phyloP scores from a whole-genome alignment of 53 echinoderm and acorn worm genomes.

The Glandiceps talaboti region DNA sequence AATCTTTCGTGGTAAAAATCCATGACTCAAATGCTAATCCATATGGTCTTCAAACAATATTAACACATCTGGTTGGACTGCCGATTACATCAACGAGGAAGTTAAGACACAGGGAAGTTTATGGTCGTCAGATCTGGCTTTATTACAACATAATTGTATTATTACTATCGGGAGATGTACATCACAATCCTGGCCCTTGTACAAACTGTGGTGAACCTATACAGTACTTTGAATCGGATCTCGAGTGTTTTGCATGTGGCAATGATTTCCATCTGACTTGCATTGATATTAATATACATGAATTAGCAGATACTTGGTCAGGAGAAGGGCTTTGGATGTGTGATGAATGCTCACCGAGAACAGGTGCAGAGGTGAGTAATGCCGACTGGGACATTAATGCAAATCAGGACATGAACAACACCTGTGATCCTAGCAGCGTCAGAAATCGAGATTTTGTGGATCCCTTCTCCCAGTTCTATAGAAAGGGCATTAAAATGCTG shows the following conservation, averaged over 20 bases:
- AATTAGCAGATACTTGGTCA: neutral
- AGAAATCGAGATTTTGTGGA: too few species aligned
- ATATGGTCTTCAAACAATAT: too few species aligned
- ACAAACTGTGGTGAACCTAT: too few species aligned
- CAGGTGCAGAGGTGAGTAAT: neutral
- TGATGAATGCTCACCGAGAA: neutral
- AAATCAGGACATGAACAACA: neutral
- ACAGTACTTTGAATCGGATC: neutral
- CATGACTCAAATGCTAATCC: too few species aligned
- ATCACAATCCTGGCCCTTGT: too few species aligned
- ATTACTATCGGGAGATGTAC: too few species aligned
- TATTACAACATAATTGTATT: too few species aligned
- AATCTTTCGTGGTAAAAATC: too few species aligned
- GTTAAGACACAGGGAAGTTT: too few species aligned
- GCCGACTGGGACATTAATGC: neutral
- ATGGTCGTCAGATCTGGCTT: too few species aligned
- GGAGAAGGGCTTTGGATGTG: neutral
- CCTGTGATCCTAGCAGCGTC: neutral
- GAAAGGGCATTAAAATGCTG: neutral
- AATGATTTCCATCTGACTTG: neutral
- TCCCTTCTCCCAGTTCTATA: neutral
- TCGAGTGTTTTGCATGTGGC: neutral
- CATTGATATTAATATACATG: neutral
- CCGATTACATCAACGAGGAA: too few species aligned
- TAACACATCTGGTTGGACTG: too few species aligned